Percentiles rank a stretch among this genome's conserved stretches.
Evolutionary conservation across 35 echinoderm and acorn worm species (phyloP).

Genomic region (Diadema setosum): DNA sequence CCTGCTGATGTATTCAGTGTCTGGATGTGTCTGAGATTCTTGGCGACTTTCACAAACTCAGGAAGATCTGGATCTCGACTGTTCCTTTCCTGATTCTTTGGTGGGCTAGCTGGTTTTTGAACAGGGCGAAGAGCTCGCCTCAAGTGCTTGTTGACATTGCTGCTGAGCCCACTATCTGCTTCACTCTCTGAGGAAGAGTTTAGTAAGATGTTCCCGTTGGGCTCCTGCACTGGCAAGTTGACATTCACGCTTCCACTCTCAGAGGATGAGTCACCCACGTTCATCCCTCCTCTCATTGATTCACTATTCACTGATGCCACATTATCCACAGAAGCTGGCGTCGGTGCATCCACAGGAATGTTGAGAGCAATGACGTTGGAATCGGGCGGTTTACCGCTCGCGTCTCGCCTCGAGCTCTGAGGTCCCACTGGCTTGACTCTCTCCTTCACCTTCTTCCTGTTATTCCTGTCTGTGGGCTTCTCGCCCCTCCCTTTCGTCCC

Average conservation of each 20-base stretch:
- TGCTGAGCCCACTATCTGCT: not conserved
- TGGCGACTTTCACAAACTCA: slow-evolving; percentile 39
- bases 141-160: not conserved
- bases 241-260: slow-evolving; percentile 17
- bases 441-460: slow-evolving; percentile 16
- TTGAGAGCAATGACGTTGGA: slow-evolving; percentile 6
- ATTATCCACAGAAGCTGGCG: not conserved
- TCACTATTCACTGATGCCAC: not conserved
- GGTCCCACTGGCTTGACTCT: not conserved
- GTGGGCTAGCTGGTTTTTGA: not conserved
- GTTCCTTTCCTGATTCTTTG: not conserved
- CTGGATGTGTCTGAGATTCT: slow-evolving; percentile 46
- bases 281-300: not conserved
- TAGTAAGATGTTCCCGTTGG: not conserved
- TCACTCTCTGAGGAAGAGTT: not conserved
- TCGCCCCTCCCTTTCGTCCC: not conserved
- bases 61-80: not conserved
- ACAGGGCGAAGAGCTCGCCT: not conserved
- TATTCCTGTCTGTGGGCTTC: not conserved
- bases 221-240: not conserved
- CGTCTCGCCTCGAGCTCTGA: not conserved
- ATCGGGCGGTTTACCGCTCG: not conserved
- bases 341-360: slow-evolving; percentile 13
- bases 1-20: not conserved
- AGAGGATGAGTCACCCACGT: not conserved